These are phyloP conservation scores for Eidolon dupreanum DNA, from an alignment of 2,797 vertebrate species.

Conservation along the genomic window DNA sequence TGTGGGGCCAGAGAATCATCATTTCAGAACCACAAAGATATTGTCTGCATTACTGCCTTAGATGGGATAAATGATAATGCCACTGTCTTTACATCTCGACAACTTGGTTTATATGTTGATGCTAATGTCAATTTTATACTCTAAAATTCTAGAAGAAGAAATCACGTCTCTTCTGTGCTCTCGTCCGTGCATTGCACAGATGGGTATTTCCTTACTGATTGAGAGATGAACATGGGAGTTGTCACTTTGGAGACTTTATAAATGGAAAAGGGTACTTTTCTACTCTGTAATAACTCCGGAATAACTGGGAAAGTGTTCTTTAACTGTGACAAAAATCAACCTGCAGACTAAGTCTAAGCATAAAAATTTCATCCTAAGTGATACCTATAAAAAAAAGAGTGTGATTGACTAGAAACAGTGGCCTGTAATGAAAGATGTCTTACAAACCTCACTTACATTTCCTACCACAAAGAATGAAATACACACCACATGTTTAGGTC, in stretches of 20 bases:
- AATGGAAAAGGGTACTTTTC: background rate
- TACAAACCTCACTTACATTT: conserved; percentile 30
- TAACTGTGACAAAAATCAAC: conserved; percentile 1
- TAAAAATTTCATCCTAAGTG: conserved; percentile 44
- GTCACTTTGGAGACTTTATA: conserved; percentile 30
- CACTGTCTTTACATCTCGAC: background rate
- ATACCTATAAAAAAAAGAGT: background rate
- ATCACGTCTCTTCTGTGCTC: background rate
- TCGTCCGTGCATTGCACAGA: background rate
- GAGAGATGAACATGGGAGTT: conserved; percentile 25
- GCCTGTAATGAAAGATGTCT: conserved; percentile 29
- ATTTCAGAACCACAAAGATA: background rate
- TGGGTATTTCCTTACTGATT: background rate
- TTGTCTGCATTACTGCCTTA: background rate
- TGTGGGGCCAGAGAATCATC: background rate
- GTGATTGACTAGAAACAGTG: conserved; percentile 13
- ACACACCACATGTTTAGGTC: background rate
- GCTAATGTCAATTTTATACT: background rate
- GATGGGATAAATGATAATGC: background rate
- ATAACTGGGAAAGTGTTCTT: conserved; percentile 41
- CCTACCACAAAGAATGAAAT: conserved; percentile 19
- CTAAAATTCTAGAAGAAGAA: background rate
- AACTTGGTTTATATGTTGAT: background rate
- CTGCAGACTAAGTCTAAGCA: background rate
- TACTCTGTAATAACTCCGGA: conserved; percentile 9